These are phyloP conservation scores for Peromyscus nudipes DNA, from an alignment of 2,797 vertebrate species.

Conservation along the genomic window DNA sequence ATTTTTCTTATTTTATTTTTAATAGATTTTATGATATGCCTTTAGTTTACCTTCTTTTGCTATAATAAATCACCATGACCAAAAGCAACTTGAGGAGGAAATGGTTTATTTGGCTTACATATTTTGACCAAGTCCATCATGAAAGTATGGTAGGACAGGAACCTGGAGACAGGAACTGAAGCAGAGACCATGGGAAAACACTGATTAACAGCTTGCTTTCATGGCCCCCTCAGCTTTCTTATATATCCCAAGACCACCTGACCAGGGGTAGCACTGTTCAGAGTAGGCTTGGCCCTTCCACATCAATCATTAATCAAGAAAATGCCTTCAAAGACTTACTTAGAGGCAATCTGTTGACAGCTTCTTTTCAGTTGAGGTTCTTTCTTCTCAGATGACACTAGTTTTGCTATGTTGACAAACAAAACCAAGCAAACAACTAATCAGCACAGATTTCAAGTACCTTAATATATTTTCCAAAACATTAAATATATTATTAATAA, in stretches of 20 bases:
- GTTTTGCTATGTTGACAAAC: background rate
- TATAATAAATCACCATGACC: background rate
- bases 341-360: background rate
- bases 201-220: background rate
- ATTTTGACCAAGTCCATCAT: too few species aligned
- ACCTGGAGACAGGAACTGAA: background rate
- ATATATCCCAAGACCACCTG: background rate
- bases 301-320: background rate
- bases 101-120: background rate
- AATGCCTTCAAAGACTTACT: background rate
- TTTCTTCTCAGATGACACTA: too few species aligned
- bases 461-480: background rate
- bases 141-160: too few species aligned
- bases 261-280: background rate
- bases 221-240: background rate
- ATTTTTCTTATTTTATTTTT: background rate
- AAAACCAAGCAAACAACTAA: background rate
- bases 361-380: background rate
- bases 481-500: background rate
- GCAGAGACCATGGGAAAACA: background rate
- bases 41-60: background rate
- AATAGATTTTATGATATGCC: background rate
- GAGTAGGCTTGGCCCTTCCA: background rate
- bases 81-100: background rate
- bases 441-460: background rate